phyloP scores from a whole-genome alignment of 2,888 invertebrate species.

The Sylvicola cinctus region DNA sequence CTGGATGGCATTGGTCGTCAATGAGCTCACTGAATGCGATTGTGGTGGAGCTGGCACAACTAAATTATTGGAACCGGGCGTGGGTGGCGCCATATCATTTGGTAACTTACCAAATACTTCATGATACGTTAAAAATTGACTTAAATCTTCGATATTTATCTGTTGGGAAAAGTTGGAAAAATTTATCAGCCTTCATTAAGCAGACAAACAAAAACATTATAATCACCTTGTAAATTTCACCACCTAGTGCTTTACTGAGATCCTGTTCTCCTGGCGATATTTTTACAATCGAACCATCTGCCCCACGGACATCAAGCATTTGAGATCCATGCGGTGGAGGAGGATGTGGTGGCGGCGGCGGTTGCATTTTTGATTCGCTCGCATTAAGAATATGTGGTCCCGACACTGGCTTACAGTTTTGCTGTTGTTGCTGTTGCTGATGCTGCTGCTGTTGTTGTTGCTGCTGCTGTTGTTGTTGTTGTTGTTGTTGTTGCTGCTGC shows the following conservation, averaged over 20 bases:
- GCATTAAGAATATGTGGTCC: slow-evolving; percentile 9
- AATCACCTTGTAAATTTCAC: slow-evolving; percentile 47
- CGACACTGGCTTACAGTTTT: slow-evolving; percentile 12
- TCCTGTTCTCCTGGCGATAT: slow-evolving; percentile 29
- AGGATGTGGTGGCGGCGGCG: not conserved
- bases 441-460: too few relatives aligned
- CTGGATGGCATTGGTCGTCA: slow-evolving; percentile 7
- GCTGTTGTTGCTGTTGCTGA: slow-evolving; percentile 13
- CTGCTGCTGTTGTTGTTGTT: slow-evolving; percentile 23
- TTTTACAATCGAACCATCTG: slow-evolving; percentile 45
- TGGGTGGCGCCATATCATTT: slow-evolving; percentile 25
- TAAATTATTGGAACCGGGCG: slow-evolving; percentile 26
- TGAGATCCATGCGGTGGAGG: slow-evolving; percentile 4
- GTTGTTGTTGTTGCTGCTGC: slow-evolving; percentile 31
- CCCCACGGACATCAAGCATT: slow-evolving; percentile 38
- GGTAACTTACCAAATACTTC: slow-evolving; percentile 58
- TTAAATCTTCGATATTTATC: slow-evolving; percentile 66
- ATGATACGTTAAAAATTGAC: slow-evolving; percentile 65
- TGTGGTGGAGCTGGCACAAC: not conserved
- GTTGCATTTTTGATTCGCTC: slow-evolving; percentile 8
- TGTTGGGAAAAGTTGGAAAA: too few relatives aligned
- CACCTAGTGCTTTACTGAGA: slow-evolving; percentile 34
- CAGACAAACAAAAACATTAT: too few relatives aligned
- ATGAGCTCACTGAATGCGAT: not conserved
- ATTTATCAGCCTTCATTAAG: too few relatives aligned